phyloP scores from a whole-genome alignment of 2,888 invertebrate species.

The Masnerella sp. region DNA sequence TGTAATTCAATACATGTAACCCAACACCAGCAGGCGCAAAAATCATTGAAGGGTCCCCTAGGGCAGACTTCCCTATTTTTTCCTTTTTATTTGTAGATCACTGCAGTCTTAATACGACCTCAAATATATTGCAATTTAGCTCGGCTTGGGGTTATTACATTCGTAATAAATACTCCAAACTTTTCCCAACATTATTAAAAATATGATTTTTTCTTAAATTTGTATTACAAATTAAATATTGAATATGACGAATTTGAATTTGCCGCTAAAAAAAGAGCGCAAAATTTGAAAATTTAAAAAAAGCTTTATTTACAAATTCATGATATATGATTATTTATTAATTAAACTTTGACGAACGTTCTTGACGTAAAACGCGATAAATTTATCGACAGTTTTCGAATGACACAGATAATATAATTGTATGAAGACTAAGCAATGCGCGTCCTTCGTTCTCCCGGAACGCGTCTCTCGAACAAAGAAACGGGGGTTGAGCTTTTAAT shows the following conservation, averaged over 20 bases:
- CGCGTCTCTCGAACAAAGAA: constrained; percentile 28
- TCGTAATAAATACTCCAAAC: too few relatives aligned
- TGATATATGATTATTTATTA: too few relatives aligned
- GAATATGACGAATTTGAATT: too few relatives aligned
- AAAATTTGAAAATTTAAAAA: too few relatives aligned
- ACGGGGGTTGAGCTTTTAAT: constrained; percentile 42
- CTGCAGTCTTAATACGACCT: constrained; percentile 20
- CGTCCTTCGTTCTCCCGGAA: constrained; percentile 4
- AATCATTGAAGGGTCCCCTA: constrained; percentile 37
- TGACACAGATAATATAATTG: constrained; percentile 22
- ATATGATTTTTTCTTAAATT: too few relatives aligned
- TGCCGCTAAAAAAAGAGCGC: too few relatives aligned
- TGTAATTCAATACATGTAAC: constrained; percentile 46
- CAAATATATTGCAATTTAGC: constrained; percentile 8
- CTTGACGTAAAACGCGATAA: not conserved
- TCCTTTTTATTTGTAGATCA: constrained; percentile 17
- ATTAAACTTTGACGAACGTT: too few relatives aligned
- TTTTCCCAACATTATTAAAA: too few relatives aligned
- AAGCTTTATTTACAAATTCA: too few relatives aligned
- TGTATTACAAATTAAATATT: too few relatives aligned
- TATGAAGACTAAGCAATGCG: not conserved
- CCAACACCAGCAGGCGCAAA: constrained; percentile 30
- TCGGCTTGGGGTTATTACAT: too few relatives aligned
- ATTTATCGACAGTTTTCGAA: not conserved
- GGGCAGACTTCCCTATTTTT: constrained; percentile 21